These are phyloP conservation scores for Sandelia bainsii DNA, from an alignment of 2,797 vertebrate genomes.

Conservation along the genomic window DNA sequence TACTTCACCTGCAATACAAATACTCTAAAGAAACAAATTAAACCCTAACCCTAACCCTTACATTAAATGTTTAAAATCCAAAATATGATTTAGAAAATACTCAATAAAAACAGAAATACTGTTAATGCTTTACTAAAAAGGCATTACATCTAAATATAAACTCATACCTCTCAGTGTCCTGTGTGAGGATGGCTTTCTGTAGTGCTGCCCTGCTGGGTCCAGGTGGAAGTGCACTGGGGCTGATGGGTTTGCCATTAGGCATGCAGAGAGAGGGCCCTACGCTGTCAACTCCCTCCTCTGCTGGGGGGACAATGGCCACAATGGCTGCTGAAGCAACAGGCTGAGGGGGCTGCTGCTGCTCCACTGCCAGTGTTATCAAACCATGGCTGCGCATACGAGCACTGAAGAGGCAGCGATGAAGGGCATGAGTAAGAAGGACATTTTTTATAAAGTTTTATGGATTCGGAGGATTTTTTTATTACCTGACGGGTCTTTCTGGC, in stretches of 20 bases:
- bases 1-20: too few relatives aligned
- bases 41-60: too few relatives aligned
- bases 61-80: too few relatives aligned
- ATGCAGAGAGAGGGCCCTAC: conserved; percentile 90
- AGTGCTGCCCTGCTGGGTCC: conserved; percentile 89
- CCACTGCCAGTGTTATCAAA: conserved; percentile 76
- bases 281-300: conserved; percentile 89
- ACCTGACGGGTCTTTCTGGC: conserved; percentile 85
- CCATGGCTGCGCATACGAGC: conserved; percentile 91
- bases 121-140: too few relatives aligned
- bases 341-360: conserved; percentile 79
- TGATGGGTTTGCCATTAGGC: conserved; percentile 88
- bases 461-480: not conserved
- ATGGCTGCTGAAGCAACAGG: conserved; percentile 69
- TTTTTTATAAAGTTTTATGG: not conserved
- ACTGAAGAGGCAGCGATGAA: conserved; percentile 62
- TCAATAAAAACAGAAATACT: too few relatives aligned
- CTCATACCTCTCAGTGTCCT: conserved; percentile 90
- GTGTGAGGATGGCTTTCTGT: conserved; percentile 91
- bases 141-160: not conserved
- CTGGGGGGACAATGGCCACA: conserved; percentile 64
- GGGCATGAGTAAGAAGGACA: not conserved
- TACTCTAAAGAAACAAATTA: too few relatives aligned
- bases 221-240: conserved; percentile 87
- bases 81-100: too few relatives aligned